Evolutionary conservation across 2,113 vertebrate species (phyloP), one percentile per base, ranked within the genome.

Genomic region (Rhagologus leucostigma): DNA sequence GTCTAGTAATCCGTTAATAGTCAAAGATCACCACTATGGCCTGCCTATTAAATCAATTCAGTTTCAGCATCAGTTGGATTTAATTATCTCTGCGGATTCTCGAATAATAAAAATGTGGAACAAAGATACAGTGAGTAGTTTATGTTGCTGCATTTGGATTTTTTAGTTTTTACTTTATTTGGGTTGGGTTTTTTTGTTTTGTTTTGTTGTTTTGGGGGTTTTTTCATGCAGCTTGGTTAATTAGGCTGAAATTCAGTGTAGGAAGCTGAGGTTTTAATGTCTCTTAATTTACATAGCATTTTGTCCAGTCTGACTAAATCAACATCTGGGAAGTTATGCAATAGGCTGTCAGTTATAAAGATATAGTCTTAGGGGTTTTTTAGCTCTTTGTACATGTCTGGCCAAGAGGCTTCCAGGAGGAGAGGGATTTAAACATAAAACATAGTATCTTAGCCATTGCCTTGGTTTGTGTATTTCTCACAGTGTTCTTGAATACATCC

Each of bases 41-140:
- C 96, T 99, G 56, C 99, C 99, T 49, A 99, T 99, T 94, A 99
- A 98, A 91, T 99, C 99, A 3, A 53, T 99, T 80, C 98, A 98
- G 96, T 99, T 99, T 97, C 99, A 99, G 18, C 77, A 95, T 46
- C 98, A 98, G 3, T 89, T 99, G 96, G 99, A 99, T 96, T 98
- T 99, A 87, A 98, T 99, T 76, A 95, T 99, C 89, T 99, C 99
- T 18, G 98, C 99, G 2, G 99, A 99, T 96, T 99, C 99, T 32
- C 98, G 99, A 95, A 99, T 99, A 78, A 98, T 99, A 94, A 99
- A 99, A 97, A 98, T 99, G 95, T 99, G 99, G 99, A 99, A 99
- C 97, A 99, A 98, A 98, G 98, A 99, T 90, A 99, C 97, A 1
- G 99, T 99, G 98, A 95, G 98, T 96, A 44, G 30, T 75, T 50